Evolutionary conservation across 2,113 vertebrate species (phyloP), one percentile per base, ranked within the genome.

Genomic region (Axis porcinus): DNA sequence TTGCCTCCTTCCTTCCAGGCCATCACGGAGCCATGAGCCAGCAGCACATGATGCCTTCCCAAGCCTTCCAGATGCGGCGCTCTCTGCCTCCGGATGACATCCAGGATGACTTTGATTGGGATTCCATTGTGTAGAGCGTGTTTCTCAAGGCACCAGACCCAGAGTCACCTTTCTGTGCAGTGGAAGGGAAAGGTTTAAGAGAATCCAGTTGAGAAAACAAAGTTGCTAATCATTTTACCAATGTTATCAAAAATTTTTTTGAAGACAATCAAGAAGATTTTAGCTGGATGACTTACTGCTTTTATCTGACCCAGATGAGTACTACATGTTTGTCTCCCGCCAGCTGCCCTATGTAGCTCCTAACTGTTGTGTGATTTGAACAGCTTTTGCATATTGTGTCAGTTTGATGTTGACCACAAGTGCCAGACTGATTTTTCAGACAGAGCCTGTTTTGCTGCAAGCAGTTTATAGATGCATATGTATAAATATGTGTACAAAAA

Each of bases 31-130:
- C 99, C 98, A 99, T 99, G 99, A 99, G 99, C 99, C 99, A 99
- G 98, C 99, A 99, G 98, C 99, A 99, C 98, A 98, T 99, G 98
- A 99, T 99, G 96, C 98, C 99, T 85, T 99, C 99, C 21, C 98
- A 98, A 97, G 99, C 99, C 98, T 99, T 99, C 98, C 99, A 99
- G 98, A 99, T 99, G 98, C 99, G 99, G 70, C 99, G 99, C 93
- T 95, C 98, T 58, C 98, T 99, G 98, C 99, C 99, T 86, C 97
- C 99, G 7, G 99, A 99, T 36, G 99, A 99, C 98, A 99, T 99
- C 98, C 99, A 99, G 98, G 99, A 99, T 67, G 99, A 99, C 97
- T 99, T 99, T 96, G 99, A 99, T 98, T 99, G 99, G 99, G 99
- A 99, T 99, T 99, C 99, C 97, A 99, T 99, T 97, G 99, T 99